Evolutionary conservation across 2,113 vertebrate species (phyloP), one percentile per base, ranked within the genome.

Genomic region (Rutilus rutilus): DNA sequence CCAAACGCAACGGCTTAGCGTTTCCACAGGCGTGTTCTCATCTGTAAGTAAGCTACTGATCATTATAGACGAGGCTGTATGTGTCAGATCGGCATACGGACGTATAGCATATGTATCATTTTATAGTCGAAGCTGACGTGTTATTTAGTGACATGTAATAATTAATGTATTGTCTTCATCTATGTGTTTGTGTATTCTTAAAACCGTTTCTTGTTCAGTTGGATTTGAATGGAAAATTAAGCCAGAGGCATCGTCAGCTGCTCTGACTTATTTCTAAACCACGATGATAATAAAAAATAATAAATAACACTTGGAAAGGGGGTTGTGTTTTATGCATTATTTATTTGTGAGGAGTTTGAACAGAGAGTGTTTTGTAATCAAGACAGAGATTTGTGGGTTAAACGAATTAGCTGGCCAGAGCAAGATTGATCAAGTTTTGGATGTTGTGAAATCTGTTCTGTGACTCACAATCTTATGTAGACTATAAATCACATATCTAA

Each of bases 31-130:
- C 86, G 60, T 87, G 82, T 91, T 75, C 83, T 45, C 89, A 90
- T 90, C 91, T 92, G 94, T 94, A 92, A 95, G 93, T 94, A 42
- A 42, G 42, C 42, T 42, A 93, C 86, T 80, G 71, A 83, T 83
- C 39, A 57, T 78, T 83, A 85, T 65, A 39, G 42, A 42, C 42
- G 85, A 82, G 62, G 45, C 86, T 86, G 75, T 33, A 83, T 71
- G 17, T 65, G 60, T 54, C n/a, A 76, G 52, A n/a, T 47, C 7
- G 71, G n/a, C 10, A 83, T 17, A 65, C n/a, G 25, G 39, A 69
- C 39, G 9, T 27, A 39, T 67, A 79, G 9, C 86, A 69, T 67
- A 76, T 75, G 30, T 76, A 12, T 60, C 9, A 6, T 71, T 78
- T 81, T 60, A 15, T 42, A 78, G 59, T 57, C 30, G 75, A 30